Base-by-base conservation (phyloP, 2,888 invertebrate genomes). In the Fragum sueziense region DNA sequence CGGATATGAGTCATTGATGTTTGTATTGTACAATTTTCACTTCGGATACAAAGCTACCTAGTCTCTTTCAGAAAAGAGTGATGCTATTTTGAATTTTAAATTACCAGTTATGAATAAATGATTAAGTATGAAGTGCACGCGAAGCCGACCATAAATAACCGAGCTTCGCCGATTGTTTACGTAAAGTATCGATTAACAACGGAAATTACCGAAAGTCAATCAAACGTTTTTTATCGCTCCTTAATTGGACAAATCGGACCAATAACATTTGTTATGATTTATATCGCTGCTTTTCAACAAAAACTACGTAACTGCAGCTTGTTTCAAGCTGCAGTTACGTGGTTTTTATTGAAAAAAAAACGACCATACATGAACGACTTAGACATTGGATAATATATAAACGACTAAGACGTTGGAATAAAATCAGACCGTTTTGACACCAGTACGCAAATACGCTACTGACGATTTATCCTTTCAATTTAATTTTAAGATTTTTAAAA, bases 361-460 rank as follows among this genome's bases (percentile, higher is more conserved):
- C n/a, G n/a, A n/a, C n/a, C n/a, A n/a, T n/a, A n/a, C n/a, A n/a
- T n/a, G n/a, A n/a, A n/a, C n/a, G n/a, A n/a, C n/a, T n/a, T n/a
- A n/a, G n/a, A n/a, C n/a, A n/a, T n/a, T n/a, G n/a, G n/a, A n/a
- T n/a, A n/a, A n/a, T n/a, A 65, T 65, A 65, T 34, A 65, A 34
- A 41, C 25, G 22, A 27, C 65, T 65, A 41, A n/a, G 25, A 65
- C 37, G 2, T 17, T 1, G 20, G 2, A 1, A 14, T 27, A 6
- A 27, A 27, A 27, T 73, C 34, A 73, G 65, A 73, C 73, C 34
- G 33, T n/a, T 62, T 73, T 68, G 76, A 77, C 76, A 77, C 76
- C 72, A 77, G 72, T 31, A 67, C 59, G 76, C 72, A 22, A 20
- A 9, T 25, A 27, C 34, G 76, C 76, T 72, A 17, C 76, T 77